Percentiles rank a stretch among this genome's conserved stretches.
Evolutionary conservation across 2,113 vertebrate genomes (phyloP).

Genomic region (Suncus etruscus): DNA sequence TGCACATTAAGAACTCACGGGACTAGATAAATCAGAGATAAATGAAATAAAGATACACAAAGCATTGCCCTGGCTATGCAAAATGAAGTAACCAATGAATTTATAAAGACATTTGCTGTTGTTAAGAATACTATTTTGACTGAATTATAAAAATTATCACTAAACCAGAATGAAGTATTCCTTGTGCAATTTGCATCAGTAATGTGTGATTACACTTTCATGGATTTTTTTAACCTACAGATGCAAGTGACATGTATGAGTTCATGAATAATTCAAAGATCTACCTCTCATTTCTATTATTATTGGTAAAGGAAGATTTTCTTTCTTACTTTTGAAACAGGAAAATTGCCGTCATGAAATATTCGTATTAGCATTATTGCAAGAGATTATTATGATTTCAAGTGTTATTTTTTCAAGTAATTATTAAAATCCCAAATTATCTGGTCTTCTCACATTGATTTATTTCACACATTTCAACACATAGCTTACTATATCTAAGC

Average conservation of each 20-base stretch:
- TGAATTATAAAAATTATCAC: conserved; percentile 57
- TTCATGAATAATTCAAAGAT: conserved; percentile 82
- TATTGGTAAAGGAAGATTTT: conserved; percentile 42
- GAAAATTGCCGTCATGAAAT: conserved; percentile 58
- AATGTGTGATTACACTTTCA: conserved; percentile 67
- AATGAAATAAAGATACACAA: background rate
- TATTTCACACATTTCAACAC: conserved; percentile 51
- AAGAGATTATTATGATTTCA: conserved; percentile 72
- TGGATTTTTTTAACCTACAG: conserved; percentile 47
- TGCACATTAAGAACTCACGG: background rate
- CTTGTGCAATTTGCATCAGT: conserved; percentile 77
- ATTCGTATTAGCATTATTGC: conserved; percentile 68
- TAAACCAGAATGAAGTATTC: conserved; percentile 63
- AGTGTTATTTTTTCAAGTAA: conserved; percentile 64
- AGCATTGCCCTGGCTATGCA: conserved; percentile 7
- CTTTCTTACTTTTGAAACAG: conserved; percentile 48
- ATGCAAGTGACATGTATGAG: conserved; percentile 73
- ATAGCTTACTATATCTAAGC: conserved; percentile 15
- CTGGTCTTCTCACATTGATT: conserved; percentile 50
- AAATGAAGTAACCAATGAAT: conserved; percentile 14
- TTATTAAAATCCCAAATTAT: conserved; percentile 52
- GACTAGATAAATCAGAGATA: background rate
- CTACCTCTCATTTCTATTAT: conserved; percentile 74
- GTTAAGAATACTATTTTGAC: conserved; percentile 13
- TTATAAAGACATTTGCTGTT: background rate